Percentiles rank a stretch among this genome's conserved stretches.
Evolutionary conservation across 2,888 invertebrate genomes (phyloP).

Genomic region (Blastobasis lacticolella): DNA sequence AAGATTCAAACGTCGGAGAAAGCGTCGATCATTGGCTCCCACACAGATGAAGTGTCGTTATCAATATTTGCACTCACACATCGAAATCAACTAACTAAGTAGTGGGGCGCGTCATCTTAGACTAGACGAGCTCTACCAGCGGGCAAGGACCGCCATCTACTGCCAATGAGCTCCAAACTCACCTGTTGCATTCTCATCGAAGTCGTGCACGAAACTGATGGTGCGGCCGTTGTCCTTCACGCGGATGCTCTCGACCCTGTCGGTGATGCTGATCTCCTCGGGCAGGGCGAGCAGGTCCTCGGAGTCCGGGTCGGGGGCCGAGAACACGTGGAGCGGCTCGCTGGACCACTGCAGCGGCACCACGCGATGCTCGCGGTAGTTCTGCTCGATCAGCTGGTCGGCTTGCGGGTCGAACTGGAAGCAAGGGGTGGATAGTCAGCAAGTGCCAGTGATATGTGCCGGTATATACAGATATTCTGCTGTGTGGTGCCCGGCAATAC

Average conservation of each 20-base stretch:
- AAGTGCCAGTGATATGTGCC: too few species aligned
- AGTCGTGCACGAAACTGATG: slow-evolving; percentile 94
- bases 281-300: slow-evolving; percentile 68
- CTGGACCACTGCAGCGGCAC: slow-evolving; percentile 29
- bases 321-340: slow-evolving; percentile 29
- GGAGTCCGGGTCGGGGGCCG: slow-evolving; percentile 26
- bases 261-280: slow-evolving; percentile 88
- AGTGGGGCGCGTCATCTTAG: too few species aligned
- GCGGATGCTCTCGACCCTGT: slow-evolving; percentile 87
- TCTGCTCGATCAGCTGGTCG: slow-evolving; percentile 20
- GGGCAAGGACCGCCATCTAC: not conserved
- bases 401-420: too few species aligned
- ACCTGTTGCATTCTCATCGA: slow-evolving; percentile 81
- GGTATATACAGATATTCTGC: too few species aligned
- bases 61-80: too few species aligned
- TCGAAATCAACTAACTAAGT: too few species aligned
- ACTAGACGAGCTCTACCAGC: too few species aligned
- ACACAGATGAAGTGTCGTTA: too few species aligned
- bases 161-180: slow-evolving; percentile 12
- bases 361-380: slow-evolving; percentile 22
- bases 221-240: slow-evolving; percentile 88
- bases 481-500: too few species aligned
- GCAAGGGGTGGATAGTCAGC: too few species aligned
- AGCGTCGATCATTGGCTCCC: too few species aligned
- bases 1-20: too few species aligned